These are phyloP conservation scores for Pseudomyrmex concolor DNA, from an alignment of 1,140 invertebrate genomes.

Conservation along the genomic window DNA sequence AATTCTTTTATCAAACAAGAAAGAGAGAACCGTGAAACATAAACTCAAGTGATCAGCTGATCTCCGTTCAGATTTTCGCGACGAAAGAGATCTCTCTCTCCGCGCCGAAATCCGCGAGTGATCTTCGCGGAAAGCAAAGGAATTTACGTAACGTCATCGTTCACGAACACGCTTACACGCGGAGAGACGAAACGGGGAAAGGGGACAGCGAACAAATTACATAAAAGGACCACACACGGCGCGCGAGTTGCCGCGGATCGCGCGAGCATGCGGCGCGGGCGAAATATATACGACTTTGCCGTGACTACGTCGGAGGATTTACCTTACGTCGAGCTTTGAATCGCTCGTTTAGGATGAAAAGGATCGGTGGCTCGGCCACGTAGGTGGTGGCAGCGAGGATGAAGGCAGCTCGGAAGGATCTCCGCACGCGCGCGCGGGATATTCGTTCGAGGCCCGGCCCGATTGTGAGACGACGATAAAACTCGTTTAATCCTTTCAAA, in stretches of 20 bases:
- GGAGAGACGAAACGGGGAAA: conserved; percentile 25
- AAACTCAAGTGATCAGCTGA: too few relatives aligned
- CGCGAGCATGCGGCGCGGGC: conserved; percentile 72
- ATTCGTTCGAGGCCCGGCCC: conserved; percentile 59
- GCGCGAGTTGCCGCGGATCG: conserved; percentile 68
- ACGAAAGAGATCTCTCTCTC: background rate
- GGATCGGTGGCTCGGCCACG: conserved; percentile 79
- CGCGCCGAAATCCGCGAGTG: conserved; percentile 13
- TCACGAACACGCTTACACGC: conserved; percentile 9
- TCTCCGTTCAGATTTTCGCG: too few relatives aligned
- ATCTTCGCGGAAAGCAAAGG: conserved; percentile 3
- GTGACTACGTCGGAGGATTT: conserved; percentile 79
- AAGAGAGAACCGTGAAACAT: too few relatives aligned
- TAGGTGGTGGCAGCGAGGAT: conserved; percentile 78
- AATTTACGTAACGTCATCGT: conserved; percentile 60
- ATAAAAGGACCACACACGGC: conserved; percentile 81
- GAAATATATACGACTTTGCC: conserved; percentile 80
- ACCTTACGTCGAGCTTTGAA: conserved; percentile 79
- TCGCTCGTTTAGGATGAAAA: conserved; percentile 83
- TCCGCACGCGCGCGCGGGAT: conserved; percentile 71
- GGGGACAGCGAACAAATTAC: conserved; percentile 76
- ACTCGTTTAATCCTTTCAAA: conserved; percentile 34
- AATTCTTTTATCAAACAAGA: background rate
- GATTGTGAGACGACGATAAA: conserved; percentile 19
- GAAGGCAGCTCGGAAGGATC: conserved; percentile 74